These are phyloP conservation scores for Sphecodes monilicornis DNA, from an alignment of 2,888 invertebrate genomes.

Conservation along the genomic window DNA sequence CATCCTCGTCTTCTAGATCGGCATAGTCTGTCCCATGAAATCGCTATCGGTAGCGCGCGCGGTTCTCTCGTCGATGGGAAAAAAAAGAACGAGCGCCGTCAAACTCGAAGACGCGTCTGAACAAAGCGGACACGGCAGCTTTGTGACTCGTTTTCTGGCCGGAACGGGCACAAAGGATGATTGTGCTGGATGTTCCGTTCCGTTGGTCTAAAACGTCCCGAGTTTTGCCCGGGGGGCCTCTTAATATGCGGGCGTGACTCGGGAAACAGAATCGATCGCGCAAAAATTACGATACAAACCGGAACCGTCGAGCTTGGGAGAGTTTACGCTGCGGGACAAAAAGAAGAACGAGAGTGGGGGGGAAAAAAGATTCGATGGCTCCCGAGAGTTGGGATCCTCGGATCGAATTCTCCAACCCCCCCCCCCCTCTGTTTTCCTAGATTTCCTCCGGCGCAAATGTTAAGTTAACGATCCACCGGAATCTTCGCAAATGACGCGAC, in stretches of 20 bases:
- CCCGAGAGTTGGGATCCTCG: neutral
- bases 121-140: neutral
- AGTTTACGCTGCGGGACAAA: neutral
- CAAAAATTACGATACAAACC: neutral
- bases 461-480: constrained; percentile 1
- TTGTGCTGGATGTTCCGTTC: neutral
- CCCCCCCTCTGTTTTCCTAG: neutral
- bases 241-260: neutral
- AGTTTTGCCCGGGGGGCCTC: neutral
- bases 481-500: constrained; percentile 2
- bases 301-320: neutral
- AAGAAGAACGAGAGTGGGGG: neutral
- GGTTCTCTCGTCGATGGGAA: neutral
- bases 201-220: neutral
- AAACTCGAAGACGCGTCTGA: constrained; percentile 3
- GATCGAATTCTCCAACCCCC: neutral
- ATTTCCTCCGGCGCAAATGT: neutral
- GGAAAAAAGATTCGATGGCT: neutral
- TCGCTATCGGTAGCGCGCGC: neutral
- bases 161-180: neutral
- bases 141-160: neutral
- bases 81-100: neutral
- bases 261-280: neutral
- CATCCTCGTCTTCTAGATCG: neutral
- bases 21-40: neutral